Evolutionary conservation across 2,113 vertebrate species (phyloP).

Genomic region (Calyptomena viridis): DNA sequence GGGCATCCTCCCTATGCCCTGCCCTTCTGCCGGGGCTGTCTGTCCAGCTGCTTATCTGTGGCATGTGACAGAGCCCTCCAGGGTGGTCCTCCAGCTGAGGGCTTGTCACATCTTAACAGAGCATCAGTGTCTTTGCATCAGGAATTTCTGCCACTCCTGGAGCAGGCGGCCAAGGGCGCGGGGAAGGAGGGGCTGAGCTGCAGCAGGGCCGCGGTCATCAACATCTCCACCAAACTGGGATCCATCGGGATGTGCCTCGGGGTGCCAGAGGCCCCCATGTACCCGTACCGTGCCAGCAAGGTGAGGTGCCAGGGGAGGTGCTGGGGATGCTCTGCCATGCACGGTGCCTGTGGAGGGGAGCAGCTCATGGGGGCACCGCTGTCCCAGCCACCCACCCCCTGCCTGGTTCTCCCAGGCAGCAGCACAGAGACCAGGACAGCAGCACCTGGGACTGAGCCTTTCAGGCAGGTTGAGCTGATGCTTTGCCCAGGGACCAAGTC

Average conservation of each 20-base stretch:
- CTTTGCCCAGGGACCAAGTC: neutral
- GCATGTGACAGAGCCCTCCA: neutral
- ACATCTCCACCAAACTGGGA: slow-evolving; percentile 41
- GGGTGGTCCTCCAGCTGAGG: accelerated
- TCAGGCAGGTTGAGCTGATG: neutral
- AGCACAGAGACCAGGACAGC: neutral
- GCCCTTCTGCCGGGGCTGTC: neutral
- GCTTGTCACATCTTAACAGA: neutral
- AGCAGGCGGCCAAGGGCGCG: accelerated
- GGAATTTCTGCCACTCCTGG: slow-evolving; percentile 46
- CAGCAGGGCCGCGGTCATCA: neutral
- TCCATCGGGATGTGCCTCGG: neutral
- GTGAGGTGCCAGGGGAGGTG: neutral
- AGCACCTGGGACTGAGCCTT: neutral
- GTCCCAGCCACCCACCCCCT: neutral
- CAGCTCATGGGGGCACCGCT: neutral
- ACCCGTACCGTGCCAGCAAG: slow-evolving; percentile 45
- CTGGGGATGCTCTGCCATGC: neutral
- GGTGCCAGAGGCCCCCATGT: neutral
- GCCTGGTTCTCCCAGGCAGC: neutral
- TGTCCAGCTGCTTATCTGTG: neutral
- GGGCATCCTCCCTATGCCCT: neutral
- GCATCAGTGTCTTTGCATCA: accelerated
- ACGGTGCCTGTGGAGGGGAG: accelerated
- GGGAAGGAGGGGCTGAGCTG: neutral